These are phyloP conservation scores for Ctenomys sociabilis DNA, from an alignment of 2,113 vertebrate species.

Conservation along the genomic window DNA sequence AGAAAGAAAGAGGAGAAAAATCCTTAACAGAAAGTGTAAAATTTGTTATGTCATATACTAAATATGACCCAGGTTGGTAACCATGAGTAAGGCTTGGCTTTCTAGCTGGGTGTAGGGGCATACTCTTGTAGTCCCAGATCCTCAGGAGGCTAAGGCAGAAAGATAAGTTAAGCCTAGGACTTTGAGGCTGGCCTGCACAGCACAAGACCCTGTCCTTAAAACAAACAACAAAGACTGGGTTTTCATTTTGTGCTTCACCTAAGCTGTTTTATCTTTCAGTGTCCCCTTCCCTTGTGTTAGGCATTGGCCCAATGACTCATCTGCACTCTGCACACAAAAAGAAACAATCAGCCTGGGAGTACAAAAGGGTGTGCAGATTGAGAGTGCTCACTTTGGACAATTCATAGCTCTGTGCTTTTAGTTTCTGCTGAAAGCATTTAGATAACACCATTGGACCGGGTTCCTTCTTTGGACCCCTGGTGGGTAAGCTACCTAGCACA, in stretches of 20 bases:
- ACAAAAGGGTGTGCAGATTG: conserved; percentile 62
- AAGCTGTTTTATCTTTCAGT: conserved; percentile 46
- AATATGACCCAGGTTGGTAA: neutral
- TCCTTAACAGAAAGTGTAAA: conserved; percentile 20
- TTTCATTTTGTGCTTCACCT: conserved; percentile 24
- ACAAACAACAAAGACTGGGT: neutral
- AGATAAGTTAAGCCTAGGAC: neutral
- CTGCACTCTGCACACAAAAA: conserved; percentile 63
- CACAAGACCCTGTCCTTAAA: neutral
- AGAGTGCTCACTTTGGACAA: conserved; percentile 56
- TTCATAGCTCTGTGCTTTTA: conserved; percentile 53
- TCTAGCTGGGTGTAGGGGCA: neutral
- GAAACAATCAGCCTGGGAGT: conserved; percentile 63
- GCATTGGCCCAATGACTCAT: conserved; percentile 47
- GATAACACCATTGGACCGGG: conserved; percentile 49
- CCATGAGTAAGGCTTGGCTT: neutral
- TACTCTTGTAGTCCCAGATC: neutral
- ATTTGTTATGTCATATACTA: neutral
- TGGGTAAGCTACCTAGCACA: conserved; percentile 68
- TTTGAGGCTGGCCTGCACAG: neutral
- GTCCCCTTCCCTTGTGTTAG: conserved; percentile 22
- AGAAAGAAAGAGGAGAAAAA: neutral
- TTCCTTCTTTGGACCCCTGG: conserved; percentile 46
- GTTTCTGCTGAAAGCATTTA: conserved; percentile 62
- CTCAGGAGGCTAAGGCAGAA: neutral